Evolutionary conservation across 2,797 vertebrate genomes (phyloP).

Genomic region (Thalassophryne amazonica): DNA sequence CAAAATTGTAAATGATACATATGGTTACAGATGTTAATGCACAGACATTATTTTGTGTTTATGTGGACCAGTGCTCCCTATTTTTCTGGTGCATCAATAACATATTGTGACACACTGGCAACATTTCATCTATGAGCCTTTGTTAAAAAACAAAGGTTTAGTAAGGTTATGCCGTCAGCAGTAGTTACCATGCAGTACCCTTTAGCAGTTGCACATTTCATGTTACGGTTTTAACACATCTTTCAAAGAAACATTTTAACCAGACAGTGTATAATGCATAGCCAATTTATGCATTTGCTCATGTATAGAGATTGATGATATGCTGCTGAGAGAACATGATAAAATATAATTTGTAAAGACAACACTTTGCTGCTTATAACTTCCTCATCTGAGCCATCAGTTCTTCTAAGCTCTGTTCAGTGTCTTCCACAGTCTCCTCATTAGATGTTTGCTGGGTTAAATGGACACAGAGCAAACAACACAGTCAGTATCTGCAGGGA

Average conservation of each 20-base stretch:
- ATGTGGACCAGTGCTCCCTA: not conserved
- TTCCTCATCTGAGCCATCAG: slow-evolving; percentile 95
- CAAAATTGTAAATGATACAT: slow-evolving; percentile 21
- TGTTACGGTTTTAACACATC: too few relatives aligned
- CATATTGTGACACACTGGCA: not conserved
- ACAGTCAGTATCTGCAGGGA: not conserved
- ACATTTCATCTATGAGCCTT: too few relatives aligned
- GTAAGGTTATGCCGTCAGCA: not conserved
- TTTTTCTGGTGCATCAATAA: not conserved
- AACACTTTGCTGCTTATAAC: slow-evolving; percentile 76
- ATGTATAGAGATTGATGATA: not conserved
- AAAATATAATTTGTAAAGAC: too few relatives aligned
- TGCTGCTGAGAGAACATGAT: not conserved
- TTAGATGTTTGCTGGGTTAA: slow-evolving; percentile 55
- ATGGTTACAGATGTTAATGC: slow-evolving; percentile 14
- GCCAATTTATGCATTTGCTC: not conserved
- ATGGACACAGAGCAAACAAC: slow-evolving; percentile 9
- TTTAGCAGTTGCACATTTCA: not conserved
- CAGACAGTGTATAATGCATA: too few relatives aligned
- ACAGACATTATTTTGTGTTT: slow-evolving; percentile 12
- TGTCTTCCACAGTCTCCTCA: slow-evolving; percentile 81
- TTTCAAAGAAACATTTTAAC: too few relatives aligned
- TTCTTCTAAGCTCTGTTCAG: slow-evolving; percentile 91
- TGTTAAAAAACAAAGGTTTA: too few relatives aligned
- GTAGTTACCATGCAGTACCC: slow-evolving; percentile 29